Evolutionary conservation across 2,113 vertebrate genomes (phyloP), one percentile per base, ranked within the genome.

Genomic region (Dasypus novemcinctus): DNA sequence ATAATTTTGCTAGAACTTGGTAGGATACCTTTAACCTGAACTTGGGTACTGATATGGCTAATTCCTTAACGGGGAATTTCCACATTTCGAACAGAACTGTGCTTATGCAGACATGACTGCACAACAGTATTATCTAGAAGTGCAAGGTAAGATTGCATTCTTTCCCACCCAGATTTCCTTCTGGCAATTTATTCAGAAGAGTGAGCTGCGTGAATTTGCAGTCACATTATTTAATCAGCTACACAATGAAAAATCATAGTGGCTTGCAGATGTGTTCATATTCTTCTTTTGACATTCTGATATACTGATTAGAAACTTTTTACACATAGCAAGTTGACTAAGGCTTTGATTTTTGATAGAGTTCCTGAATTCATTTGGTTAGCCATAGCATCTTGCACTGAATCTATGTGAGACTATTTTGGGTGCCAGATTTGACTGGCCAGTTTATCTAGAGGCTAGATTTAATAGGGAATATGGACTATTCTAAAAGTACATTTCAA

Each of bases 311-410:
- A 75, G 41, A 49, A 79, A n/a, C 23, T 79, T 95, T 84, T 66
- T 79, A 69, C 14, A 36, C 17, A 46, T 6, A 74, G 13, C 69
- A 90, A 80, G 49, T 85, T 85, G 88, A 96, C 84, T 85, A 95
- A 79, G 1, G 2, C 59, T 98, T 87, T 61, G 15, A 66, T 88
- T 97, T 92, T 96, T 81, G 43, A 0, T 66, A 97, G 69, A 96
- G 93, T 97, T 97, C 93, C 93, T 96, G 96, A 98, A 97, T 97
- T 97, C 83, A 25, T 96, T 75, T 59, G 91, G 92, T 94, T 85
- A 82, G 75, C 61, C 83, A 95, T 49, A 95, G 91, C 94, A 97
- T 97, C 92, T 97, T 96, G 61, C 27, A 61, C 29, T 91, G 23
- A 74, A 91, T 68, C 54, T 97, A 90, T 94, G 46, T 92, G 95